Percentiles rank a stretch among this genome's conserved stretches.
These are phyloP conservation scores for Diploptera punctata DNA, from an alignment of 2,888 invertebrate species.

Conservation along the genomic window DNA sequence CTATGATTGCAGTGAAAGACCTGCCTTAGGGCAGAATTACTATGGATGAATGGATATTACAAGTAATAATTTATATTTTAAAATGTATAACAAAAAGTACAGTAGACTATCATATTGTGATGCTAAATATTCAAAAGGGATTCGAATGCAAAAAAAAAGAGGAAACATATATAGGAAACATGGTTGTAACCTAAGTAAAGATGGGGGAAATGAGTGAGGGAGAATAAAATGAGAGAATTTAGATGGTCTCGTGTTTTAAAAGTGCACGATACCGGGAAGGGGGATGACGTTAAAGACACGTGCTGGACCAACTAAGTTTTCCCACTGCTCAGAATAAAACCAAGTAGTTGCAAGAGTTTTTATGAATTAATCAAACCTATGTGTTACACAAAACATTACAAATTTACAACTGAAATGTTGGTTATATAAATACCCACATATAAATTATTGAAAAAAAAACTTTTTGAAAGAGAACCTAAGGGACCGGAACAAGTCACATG, in stretches of 20 bases:
- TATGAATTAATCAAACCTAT: too few relatives aligned
- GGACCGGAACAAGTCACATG: too few relatives aligned
- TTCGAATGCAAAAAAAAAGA: neutral
- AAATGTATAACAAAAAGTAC: too few relatives aligned
- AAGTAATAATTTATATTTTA: too few relatives aligned
- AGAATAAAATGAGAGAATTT: slow-evolving; percentile 12
- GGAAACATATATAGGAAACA: neutral
- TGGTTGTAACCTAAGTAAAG: neutral
- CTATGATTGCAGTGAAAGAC: too few relatives aligned
- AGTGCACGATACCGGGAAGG: neutral
- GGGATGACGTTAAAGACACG: slow-evolving; percentile 3
- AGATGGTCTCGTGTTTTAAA: neutral
- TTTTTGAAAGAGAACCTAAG: too few relatives aligned
- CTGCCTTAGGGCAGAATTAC: too few relatives aligned
- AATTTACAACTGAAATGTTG: too few relatives aligned
- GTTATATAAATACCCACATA: too few relatives aligned
- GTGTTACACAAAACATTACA: too few relatives aligned
- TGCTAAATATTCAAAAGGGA: neutral
- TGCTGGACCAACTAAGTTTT: slow-evolving; percentile 3
- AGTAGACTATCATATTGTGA: neutral
- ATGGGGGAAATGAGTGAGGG: neutral
- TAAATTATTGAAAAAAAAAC: too few relatives aligned
- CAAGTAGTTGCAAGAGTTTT: neutral
- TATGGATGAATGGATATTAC: too few relatives aligned
- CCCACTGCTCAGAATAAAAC: slow-evolving; percentile 12